phyloP scores from a whole-genome alignment of 2,113 vertebrate species.

The Salminus brasiliensis region DNA sequence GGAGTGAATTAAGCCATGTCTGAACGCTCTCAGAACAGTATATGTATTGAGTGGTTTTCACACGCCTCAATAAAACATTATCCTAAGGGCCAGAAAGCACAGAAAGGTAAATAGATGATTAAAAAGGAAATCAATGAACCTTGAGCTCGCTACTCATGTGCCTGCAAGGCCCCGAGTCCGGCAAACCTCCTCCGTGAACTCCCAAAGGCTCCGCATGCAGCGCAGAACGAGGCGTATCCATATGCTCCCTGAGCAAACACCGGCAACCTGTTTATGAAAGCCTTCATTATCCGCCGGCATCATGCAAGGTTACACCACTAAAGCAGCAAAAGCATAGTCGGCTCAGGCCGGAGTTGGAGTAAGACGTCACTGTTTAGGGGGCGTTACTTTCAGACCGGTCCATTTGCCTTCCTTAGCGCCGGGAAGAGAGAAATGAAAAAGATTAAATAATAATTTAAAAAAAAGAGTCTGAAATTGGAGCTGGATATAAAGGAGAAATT shows the following conservation, averaged over 20 bases:
- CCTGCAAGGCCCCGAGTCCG: too few species aligned
- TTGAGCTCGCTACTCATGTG: background rate
- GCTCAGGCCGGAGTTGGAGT: conserved; percentile 66
- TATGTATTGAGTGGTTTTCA: background rate
- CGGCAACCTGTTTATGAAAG: conserved; percentile 66
- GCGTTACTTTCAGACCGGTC: background rate
- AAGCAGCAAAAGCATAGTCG: conserved; percentile 64
- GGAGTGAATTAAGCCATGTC: background rate
- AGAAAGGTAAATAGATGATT: background rate
- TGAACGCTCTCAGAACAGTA: background rate
- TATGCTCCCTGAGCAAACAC: conserved; percentile 38
- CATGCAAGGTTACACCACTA: conserved; percentile 60
- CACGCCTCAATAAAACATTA: background rate
- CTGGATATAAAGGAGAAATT: conserved; percentile 41
- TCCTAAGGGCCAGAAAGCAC: background rate
- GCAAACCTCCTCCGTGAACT: background rate
- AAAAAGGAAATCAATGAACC: background rate
- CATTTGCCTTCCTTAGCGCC: background rate
- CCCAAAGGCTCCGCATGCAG: background rate
- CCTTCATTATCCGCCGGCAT: conserved; percentile 63
- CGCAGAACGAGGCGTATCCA: background rate
- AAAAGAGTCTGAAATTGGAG: too few species aligned
- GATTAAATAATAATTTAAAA: too few species aligned
- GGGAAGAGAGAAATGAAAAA: background rate
- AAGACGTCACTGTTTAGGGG: background rate